A percentile compares a stretch with the other conserved stretches of the same genome.
Conservation (phyloP, 2,888 invertebrate genomes). For the Belgica antarctica region DNA sequence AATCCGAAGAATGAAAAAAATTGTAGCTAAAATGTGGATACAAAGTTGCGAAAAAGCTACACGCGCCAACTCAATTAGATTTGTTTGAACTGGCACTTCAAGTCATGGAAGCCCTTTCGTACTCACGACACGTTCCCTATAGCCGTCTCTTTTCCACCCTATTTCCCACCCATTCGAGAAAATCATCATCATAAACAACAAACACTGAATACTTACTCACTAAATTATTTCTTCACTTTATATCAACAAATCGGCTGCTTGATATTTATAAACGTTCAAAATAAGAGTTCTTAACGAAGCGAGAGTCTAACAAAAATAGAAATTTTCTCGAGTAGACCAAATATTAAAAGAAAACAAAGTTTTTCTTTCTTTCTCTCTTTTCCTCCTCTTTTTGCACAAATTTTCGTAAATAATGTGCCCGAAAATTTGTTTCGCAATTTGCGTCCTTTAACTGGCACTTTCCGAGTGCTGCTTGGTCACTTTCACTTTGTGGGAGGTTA, state of each 20-base stretch:
- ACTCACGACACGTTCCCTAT: too few species aligned
- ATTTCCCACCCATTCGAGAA: not conserved
- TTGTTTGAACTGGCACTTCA: not conserved
- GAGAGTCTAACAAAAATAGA: slow-evolving; percentile 12
- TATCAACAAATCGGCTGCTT: not conserved
- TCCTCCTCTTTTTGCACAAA: slow-evolving; percentile 37
- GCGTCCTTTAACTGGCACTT: not conserved
- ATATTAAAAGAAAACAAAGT: slow-evolving; percentile 24
- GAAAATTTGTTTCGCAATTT: slow-evolving; percentile 19
- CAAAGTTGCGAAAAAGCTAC: slow-evolving; percentile 10
- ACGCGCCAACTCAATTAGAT: slow-evolving; percentile 28
- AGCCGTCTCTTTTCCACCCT: slow-evolving; percentile 5
- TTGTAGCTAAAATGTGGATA: slow-evolving; percentile 11
- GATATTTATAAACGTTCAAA: not conserved
- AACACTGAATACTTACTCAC: not conserved
- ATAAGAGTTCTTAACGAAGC: not conserved
- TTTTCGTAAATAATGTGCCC: slow-evolving; percentile 37
- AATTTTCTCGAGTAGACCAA: not conserved
- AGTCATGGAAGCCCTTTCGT: slow-evolving; percentile 7
- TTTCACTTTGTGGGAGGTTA: not conserved
- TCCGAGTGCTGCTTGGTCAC: slow-evolving; percentile 26
- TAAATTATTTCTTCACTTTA: not conserved
- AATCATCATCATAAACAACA: not conserved
- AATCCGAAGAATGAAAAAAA: slow-evolving; percentile 1
- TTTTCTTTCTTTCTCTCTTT: slow-evolving; percentile 4